Percentiles rank a stretch among this genome's conserved stretches.
phyloP scores from a whole-genome alignment of 2,797 vertebrate genomes.

The Prunella strophiata region DNA sequence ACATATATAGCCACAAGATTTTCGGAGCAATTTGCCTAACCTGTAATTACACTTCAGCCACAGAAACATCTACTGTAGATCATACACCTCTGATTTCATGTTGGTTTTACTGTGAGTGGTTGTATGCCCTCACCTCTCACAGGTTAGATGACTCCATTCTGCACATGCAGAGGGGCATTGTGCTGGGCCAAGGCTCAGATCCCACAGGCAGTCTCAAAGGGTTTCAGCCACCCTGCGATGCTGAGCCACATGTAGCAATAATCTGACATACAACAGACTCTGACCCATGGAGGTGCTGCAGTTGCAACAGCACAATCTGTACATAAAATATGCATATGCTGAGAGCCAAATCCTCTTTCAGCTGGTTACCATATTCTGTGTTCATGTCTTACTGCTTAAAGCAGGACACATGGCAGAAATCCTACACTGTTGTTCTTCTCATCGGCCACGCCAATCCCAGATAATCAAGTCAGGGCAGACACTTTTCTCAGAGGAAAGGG shows the following conservation, averaged over 20 bases:
- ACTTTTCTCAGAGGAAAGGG: slow-evolving; percentile 23
- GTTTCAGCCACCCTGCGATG: not conserved
- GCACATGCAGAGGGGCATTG: not conserved
- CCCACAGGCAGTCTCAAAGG: not conserved
- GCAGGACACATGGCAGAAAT: slow-evolving; percentile 46
- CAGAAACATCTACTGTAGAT: not conserved
- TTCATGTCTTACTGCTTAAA: slow-evolving; percentile 3
- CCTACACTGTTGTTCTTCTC: slow-evolving; percentile 16
- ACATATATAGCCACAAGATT: not conserved
- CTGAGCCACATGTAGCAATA: rapidly evolving
- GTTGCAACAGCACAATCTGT: not conserved
- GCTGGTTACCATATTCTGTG: slow-evolving; percentile 9
- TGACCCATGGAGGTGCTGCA: not conserved
- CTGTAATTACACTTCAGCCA: not conserved
- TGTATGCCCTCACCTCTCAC: not conserved
- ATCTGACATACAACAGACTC: not conserved
- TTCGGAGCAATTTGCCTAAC: not conserved
- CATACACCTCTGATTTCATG: not conserved
- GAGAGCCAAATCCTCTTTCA: slow-evolving; percentile 8
- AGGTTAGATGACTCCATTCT: not conserved
- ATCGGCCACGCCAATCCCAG: not conserved
- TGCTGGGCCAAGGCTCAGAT: not conserved
- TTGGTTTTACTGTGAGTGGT: not conserved
- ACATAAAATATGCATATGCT: not conserved
- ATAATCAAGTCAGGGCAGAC: slow-evolving; percentile 24